phyloP scores from a whole-genome alignment of 1,140 invertebrate species.

The Acromyrmex charruanus region DNA sequence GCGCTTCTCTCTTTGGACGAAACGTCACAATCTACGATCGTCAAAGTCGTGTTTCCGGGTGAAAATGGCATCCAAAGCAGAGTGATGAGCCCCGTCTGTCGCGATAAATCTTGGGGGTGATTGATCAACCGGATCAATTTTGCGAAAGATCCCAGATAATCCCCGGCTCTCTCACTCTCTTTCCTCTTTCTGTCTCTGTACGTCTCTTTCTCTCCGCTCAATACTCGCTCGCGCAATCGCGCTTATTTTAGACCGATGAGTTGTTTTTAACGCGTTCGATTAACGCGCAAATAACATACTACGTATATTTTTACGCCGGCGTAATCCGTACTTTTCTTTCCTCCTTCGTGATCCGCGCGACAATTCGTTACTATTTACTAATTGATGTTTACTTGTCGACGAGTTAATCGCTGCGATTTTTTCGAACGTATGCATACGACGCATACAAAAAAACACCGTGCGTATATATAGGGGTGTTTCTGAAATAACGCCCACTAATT shows the following conservation, averaged over 20 bases:
- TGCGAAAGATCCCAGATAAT: conserved; percentile 14
- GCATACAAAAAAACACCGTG: background rate
- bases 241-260: conserved; percentile 24
- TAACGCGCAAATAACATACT: conserved; percentile 43
- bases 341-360: background rate
- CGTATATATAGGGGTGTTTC: too few relatives aligned
- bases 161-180: background rate
- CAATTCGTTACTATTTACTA: conserved; percentile 28
- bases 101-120: conserved; percentile 31
- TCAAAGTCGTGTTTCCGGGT: conserved; percentile 16
- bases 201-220: background rate
- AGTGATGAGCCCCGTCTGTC: background rate
- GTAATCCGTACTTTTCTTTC: conserved; percentile 12
- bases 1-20: background rate
- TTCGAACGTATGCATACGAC: background rate
- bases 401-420: conserved; percentile 28
- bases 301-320: conserved; percentile 27
- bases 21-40: background rate
- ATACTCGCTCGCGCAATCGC: background rate
- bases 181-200: too few relatives aligned
- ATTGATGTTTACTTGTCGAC: conserved; percentile 10
- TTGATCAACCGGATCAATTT: conserved; percentile 48
- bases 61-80: background rate
- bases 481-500: too few relatives aligned
- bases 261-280: conserved; percentile 35